Percentiles rank a stretch among this genome's conserved stretches.
Evolutionary conservation across 2,888 invertebrate species (phyloP).

Genomic region (Laspeyria flexula): DNA sequence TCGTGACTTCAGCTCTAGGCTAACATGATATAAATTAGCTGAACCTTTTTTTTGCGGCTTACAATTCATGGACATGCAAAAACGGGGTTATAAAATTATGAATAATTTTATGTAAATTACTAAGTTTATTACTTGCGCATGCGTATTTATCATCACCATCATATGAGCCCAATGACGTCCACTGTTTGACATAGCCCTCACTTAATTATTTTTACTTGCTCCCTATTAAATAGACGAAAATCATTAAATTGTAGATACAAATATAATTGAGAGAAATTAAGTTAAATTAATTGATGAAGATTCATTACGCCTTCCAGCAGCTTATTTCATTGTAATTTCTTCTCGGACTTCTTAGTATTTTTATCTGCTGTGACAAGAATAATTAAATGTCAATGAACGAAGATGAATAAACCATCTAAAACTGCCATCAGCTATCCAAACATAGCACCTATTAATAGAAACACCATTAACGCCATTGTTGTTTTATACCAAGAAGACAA

Average conservation of each 20-base stretch:
- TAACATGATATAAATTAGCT: conserved; percentile 56
- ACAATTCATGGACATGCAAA: conserved; percentile 28
- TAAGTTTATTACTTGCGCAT: conserved; percentile 6
- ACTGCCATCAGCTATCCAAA: conserved; percentile 34
- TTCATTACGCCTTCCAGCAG: too few relatives aligned
- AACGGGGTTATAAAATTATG: conserved; percentile 30
- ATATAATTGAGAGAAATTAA: too few relatives aligned
- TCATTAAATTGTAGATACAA: too few relatives aligned
- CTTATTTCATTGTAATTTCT: not conserved
- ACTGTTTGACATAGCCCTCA: too few relatives aligned
- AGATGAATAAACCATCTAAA: conserved; percentile 12
- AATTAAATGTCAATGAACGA: conserved; percentile 3
- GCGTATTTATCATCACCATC: too few relatives aligned
- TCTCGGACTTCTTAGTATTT: not conserved
- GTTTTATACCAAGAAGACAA: conserved; percentile 28
- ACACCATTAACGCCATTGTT: conserved; percentile 35
- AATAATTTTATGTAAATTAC: conserved; percentile 29
- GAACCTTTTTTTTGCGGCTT: conserved; percentile 32
- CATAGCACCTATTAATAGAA: conserved; percentile 29
- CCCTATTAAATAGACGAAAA: too few relatives aligned
- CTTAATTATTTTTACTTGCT: too few relatives aligned
- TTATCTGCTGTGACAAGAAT: too few relatives aligned
- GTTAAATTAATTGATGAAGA: too few relatives aligned
- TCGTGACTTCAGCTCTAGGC: conserved; percentile 65
- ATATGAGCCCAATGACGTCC: too few relatives aligned